Percentiles rank a stretch among this genome's conserved stretches.
These are phyloP conservation scores for Scomber japonicus DNA, from an alignment of 2,113 vertebrate species.

Conservation along the genomic window DNA sequence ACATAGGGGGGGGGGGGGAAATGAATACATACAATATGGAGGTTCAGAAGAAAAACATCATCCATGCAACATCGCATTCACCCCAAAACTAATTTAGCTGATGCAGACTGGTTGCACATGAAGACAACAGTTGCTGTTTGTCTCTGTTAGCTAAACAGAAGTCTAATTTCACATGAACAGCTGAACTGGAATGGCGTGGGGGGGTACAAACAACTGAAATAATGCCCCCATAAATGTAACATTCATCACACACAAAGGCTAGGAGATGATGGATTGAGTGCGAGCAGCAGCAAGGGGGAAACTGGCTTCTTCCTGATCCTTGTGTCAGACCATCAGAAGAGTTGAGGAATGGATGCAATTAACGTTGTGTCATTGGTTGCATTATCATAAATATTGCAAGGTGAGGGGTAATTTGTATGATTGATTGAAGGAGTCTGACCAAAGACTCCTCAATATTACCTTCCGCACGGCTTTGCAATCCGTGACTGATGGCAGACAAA, in stretches of 20 bases:
- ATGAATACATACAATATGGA: background rate
- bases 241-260: slow-evolving; percentile 58
- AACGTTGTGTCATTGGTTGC: slow-evolving; percentile 65
- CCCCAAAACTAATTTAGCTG: background rate
- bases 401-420: slow-evolving; percentile 76
- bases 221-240: slow-evolving; percentile 50
- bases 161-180: slow-evolving; percentile 26
- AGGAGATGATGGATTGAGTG: slow-evolving; percentile 63
- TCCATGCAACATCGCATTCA: background rate
- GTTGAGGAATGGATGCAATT: slow-evolving; percentile 77
- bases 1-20: too few species aligned
- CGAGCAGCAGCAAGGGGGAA: slow-evolving; percentile 27
- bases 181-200: slow-evolving; percentile 22
- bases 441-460: slow-evolving; percentile 61
- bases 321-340: slow-evolving; percentile 54
- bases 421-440: slow-evolving; percentile 66
- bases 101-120: background rate
- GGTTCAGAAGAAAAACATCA: background rate
- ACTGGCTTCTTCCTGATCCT: slow-evolving; percentile 57
- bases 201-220: slow-evolving; percentile 46
- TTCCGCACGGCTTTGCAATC: slow-evolving; percentile 15
- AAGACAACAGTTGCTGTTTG: slow-evolving; percentile 19
- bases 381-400: slow-evolving; percentile 80
- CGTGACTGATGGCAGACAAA: slow-evolving; percentile 18
- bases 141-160: slow-evolving; percentile 24